Percentiles rank a stretch among this genome's conserved stretches.
Evolutionary conservation across 1,140 invertebrate genomes (phyloP).

Genomic region (Zaprionus capensis): DNA sequence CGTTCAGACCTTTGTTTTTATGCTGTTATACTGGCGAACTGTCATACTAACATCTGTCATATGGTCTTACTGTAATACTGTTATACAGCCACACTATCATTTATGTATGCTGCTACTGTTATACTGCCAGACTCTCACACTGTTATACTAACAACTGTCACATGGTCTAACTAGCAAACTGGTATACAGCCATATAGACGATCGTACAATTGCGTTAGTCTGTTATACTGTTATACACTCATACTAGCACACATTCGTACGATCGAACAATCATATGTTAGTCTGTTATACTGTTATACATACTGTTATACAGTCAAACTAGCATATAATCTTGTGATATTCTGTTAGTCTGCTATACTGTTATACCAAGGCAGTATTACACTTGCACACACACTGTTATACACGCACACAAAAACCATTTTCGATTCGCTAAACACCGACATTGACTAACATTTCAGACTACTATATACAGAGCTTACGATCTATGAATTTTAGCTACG

Average conservation of each 20-base stretch:
- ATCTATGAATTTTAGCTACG: slow-evolving; percentile 49
- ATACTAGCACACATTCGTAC: neutral
- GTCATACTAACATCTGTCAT: neutral
- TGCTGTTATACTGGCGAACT: neutral
- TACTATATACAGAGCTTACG: slow-evolving; percentile 52
- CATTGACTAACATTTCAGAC: slow-evolving; percentile 61
- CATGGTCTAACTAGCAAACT: neutral
- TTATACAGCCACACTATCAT: neutral
- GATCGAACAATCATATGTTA: slow-evolving; percentile 4
- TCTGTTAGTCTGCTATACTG: slow-evolving; percentile 7
- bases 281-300: neutral
- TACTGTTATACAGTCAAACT: neutral
- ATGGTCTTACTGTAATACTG: neutral
- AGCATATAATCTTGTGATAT: neutral
- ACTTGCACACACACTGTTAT: neutral
- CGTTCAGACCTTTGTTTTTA: neutral
- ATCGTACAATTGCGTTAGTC: too few species aligned
- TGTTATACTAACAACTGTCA: neutral
- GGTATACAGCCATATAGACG: neutral
- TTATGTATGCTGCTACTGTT: neutral
- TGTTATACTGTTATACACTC: neutral
- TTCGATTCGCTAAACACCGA: slow-evolving; percentile 66
- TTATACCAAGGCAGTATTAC: neutral
- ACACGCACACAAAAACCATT: slow-evolving; percentile 44
- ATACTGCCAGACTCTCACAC: neutral